Conservation (phyloP, 2,888 invertebrate genomes). For the Idaea aversata region DNA sequence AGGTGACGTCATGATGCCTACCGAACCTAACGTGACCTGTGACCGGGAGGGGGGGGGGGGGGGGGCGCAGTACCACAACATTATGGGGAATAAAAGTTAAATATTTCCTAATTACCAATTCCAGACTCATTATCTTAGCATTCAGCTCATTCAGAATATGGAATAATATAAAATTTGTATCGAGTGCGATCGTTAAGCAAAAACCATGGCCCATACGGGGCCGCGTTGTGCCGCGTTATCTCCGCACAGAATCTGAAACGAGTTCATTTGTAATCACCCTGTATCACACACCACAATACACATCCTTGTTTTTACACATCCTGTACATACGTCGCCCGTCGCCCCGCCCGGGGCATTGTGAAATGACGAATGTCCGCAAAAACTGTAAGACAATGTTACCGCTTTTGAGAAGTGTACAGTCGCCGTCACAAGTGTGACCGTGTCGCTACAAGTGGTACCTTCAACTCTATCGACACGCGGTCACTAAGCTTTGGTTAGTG, state of each 20-base stretch:
- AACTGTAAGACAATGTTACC: conserved; percentile 15
- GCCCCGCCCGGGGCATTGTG: conserved; percentile 10
- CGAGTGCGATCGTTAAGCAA: too few relatives aligned
- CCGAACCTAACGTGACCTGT: too few relatives aligned
- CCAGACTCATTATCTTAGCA: background rate
- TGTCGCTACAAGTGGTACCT: too few relatives aligned
- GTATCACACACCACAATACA: conserved; percentile 15
- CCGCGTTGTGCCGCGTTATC: background rate
- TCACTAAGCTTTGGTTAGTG: too few relatives aligned
- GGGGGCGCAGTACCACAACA: too few relatives aligned
- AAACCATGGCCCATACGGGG: background rate
- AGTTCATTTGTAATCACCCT: conserved; percentile 21
- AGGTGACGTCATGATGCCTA: background rate
- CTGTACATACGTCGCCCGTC: conserved; percentile 4
- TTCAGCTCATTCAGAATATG: too few relatives aligned
- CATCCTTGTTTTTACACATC: conserved; percentile 17
- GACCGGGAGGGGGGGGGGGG: too few relatives aligned
- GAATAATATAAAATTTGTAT: too few relatives aligned
- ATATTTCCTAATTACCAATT: background rate
- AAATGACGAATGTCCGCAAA: conserved; percentile 29
- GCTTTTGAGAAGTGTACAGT: conserved; percentile 3
- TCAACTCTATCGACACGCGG: too few relatives aligned
- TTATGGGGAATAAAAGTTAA: background rate
- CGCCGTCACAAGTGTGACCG: background rate
- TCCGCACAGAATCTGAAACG: conserved; percentile 7